A percentile compares a stretch with the other conserved stretches of the same genome.
Conservation (phyloP, 2,888 invertebrate species). For the Chloroclysta siterata region DNA sequence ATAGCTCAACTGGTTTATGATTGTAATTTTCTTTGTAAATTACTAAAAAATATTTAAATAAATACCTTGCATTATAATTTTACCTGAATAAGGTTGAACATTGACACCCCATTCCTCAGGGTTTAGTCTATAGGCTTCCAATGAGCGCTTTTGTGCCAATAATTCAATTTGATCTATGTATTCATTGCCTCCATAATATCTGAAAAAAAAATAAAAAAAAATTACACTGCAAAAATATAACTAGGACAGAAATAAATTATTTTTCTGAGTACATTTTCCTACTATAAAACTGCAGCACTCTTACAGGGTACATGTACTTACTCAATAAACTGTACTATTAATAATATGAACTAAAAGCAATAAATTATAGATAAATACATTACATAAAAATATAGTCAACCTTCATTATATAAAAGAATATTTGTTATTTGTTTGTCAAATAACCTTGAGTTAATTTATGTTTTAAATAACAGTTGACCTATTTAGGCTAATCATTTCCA, state of each 20-base stretch:
- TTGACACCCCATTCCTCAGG: conserved; percentile 98
- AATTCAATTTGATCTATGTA: conserved; percentile 96
- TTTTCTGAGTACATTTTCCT: too few relatives aligned
- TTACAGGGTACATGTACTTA: too few relatives aligned
- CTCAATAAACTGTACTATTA: too few relatives aligned
- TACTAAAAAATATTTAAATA: too few relatives aligned
- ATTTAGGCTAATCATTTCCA: neutral
- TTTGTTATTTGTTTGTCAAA: neutral
- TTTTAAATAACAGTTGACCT: neutral
- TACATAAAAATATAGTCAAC: too few relatives aligned
- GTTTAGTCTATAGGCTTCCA: conserved; percentile 92
- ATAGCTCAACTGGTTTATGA: too few relatives aligned
- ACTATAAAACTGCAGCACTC: too few relatives aligned
- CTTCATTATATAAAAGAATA: too few relatives aligned
- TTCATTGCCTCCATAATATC: conserved; percentile 99
- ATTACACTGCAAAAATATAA: neutral
- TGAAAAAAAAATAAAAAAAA: conserved; percentile 62
- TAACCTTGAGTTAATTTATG: neutral
- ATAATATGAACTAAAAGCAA: too few relatives aligned
- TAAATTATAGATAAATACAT: too few relatives aligned
- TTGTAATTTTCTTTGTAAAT: too few relatives aligned
- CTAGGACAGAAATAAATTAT: neutral
- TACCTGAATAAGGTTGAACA: conserved; percentile 97
- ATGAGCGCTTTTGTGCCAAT: conserved; percentile 93
- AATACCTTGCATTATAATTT: neutral